Conservation (phyloP, 2,888 invertebrate species). For the Atethmia centrago region DNA sequence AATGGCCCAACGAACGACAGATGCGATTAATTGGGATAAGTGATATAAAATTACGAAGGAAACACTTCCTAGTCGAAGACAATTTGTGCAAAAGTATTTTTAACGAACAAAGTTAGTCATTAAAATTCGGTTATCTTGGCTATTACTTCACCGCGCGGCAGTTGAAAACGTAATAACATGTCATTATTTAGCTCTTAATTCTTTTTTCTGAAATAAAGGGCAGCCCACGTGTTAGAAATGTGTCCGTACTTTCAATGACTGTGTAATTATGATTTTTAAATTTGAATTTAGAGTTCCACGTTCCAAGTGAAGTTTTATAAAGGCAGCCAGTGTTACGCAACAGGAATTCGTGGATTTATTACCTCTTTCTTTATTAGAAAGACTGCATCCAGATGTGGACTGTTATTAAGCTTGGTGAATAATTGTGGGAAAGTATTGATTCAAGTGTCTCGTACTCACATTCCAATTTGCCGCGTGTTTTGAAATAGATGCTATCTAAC, state of each 20-base stretch:
- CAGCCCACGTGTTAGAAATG: slow-evolving; percentile 47
- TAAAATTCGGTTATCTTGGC: slow-evolving; percentile 76
- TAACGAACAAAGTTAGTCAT: slow-evolving; percentile 67
- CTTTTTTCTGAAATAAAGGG: slow-evolving; percentile 55
- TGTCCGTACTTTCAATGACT: slow-evolving; percentile 52
- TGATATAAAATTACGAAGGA: slow-evolving; percentile 63
- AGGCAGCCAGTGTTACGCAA: slow-evolving; percentile 39
- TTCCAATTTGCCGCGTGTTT: slow-evolving; percentile 38
- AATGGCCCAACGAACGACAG: slow-evolving; percentile 58
- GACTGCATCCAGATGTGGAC: slow-evolving; percentile 1
- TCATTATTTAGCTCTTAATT: slow-evolving; percentile 76
- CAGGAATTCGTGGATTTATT: slow-evolving; percentile 38
- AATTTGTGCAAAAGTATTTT: slow-evolving; percentile 53
- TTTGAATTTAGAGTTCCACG: slow-evolving; percentile 44
- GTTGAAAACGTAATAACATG: slow-evolving; percentile 79
- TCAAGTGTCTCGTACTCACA: slow-evolving; percentile 34
- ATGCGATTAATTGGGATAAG: slow-evolving; percentile 66
- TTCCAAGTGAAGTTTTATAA: slow-evolving; percentile 20
- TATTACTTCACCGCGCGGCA: slow-evolving; percentile 70
- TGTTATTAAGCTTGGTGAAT: slow-evolving; percentile 6
- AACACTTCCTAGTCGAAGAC: slow-evolving; percentile 48
- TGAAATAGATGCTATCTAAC: slow-evolving; percentile 22
- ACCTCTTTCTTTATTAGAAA: slow-evolving; percentile 19
- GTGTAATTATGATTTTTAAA: slow-evolving; percentile 46
- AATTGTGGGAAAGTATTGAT: slow-evolving; percentile 35